Evolutionary conservation across 2,888 invertebrate genomes (phyloP).

Genomic region (Portevinia maculata): DNA sequence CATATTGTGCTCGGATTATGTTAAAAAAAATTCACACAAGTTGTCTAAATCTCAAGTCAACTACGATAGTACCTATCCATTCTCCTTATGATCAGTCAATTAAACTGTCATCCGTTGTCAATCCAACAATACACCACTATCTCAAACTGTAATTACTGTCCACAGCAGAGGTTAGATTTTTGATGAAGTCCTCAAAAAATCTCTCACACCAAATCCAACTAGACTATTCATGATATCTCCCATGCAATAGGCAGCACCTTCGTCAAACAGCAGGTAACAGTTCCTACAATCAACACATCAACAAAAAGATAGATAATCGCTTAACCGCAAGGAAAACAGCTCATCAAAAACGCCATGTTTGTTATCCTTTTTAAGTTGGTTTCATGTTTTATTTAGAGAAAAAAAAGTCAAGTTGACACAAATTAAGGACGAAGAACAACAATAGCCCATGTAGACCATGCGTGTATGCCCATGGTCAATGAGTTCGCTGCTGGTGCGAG

Average conservation of each 20-base stretch:
- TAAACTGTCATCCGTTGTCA: slow-evolving; percentile 72
- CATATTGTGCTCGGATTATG: too few relatives aligned
- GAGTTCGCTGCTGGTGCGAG: slow-evolving; percentile 31
- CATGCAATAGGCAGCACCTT: slow-evolving; percentile 64
- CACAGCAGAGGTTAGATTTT: slow-evolving; percentile 11
- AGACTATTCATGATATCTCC: slow-evolving; percentile 21
- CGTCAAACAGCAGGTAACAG: slow-evolving; percentile 61
- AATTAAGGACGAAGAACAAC: slow-evolving; percentile 64
- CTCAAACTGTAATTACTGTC: slow-evolving; percentile 44
- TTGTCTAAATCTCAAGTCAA: too few relatives aligned
- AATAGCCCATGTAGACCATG: slow-evolving; percentile 27
- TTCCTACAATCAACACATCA: slow-evolving; percentile 18
- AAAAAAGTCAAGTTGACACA: slow-evolving; percentile 70
- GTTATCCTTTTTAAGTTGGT: slow-evolving; percentile 49
- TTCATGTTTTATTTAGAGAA: slow-evolving; percentile 17
- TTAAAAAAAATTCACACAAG: too few relatives aligned
- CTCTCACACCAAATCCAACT: slow-evolving; percentile 25
- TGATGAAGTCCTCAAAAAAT: slow-evolving; percentile 54
- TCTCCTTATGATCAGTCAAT: slow-evolving; percentile 40
- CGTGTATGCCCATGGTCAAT: slow-evolving; percentile 47
- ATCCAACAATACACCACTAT: slow-evolving; percentile 43
- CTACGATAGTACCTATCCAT: too few relatives aligned
- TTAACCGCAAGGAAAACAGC: slow-evolving; percentile 34
- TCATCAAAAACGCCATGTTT: slow-evolving; percentile 47
- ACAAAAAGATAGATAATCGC: slow-evolving; percentile 44